Conservation (phyloP, 1,140 invertebrate species). For the Ostrea denselamellosa region DNA sequence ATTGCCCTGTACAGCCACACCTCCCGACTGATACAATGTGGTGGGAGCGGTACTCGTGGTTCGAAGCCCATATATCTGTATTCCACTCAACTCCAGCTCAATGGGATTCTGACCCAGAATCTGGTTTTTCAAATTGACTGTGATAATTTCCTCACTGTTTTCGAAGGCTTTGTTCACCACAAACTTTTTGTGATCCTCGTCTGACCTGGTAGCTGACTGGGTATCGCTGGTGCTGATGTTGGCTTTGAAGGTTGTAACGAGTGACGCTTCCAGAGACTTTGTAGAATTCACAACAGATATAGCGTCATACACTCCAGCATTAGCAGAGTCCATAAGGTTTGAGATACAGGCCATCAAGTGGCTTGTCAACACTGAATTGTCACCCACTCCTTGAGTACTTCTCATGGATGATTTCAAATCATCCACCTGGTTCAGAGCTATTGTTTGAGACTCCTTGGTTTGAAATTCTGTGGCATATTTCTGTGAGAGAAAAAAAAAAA, state of each 20-base stretch:
- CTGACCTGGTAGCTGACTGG: conserved; percentile 20
- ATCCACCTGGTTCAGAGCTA: conserved; percentile 55
- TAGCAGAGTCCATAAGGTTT: conserved; percentile 63
- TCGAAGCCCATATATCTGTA: conserved; percentile 55
- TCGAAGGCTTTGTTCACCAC: conserved; percentile 54
- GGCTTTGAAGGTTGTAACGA: conserved; percentile 31
- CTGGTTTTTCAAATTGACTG: conserved; percentile 56
- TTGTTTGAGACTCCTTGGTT: conserved; percentile 55
- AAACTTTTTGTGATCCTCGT: conserved; percentile 49
- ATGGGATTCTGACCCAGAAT: conserved; percentile 56
- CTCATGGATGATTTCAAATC: conserved; percentile 54
- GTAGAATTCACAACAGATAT: conserved; percentile 50
- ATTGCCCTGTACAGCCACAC: conserved; percentile 49
- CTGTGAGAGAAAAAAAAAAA: conserved; percentile 51
- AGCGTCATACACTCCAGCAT: conserved; percentile 47
- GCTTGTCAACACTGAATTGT: conserved; percentile 58
- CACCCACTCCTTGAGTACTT: conserved; percentile 56
- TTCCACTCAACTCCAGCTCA: conserved; percentile 50
- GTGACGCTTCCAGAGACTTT: conserved; percentile 15
- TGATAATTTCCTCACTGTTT: conserved; percentile 59
- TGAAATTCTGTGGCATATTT: conserved; percentile 65
- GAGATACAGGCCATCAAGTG: conserved; percentile 58
- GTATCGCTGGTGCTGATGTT: conserved; percentile 42
- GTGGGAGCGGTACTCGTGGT: conserved; percentile 40
- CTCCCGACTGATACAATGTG: conserved; percentile 44